phyloP scores from a whole-genome alignment of 2,888 invertebrate genomes.

The Encarsia formosa region DNA sequence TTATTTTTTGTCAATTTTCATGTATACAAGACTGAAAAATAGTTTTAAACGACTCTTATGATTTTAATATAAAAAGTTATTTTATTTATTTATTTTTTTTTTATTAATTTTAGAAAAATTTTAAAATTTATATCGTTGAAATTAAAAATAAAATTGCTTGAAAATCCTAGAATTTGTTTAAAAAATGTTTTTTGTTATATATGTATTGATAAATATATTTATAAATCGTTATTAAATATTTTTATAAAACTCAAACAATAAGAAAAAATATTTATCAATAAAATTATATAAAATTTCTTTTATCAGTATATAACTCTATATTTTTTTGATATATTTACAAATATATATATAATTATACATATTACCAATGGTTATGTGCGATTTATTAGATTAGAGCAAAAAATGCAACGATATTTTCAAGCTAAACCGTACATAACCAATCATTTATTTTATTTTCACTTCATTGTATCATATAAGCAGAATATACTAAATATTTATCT shows the following conservation, averaged over 20 bases:
- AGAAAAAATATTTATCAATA: conserved; percentile 8
- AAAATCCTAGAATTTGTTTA: conserved; percentile 1
- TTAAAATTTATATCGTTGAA: no score
- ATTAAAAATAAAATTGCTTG: no score
- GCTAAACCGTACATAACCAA: no score
- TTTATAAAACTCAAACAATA: conserved; percentile 16
- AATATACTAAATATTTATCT: conserved; percentile 16
- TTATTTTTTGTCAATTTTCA: conserved; percentile 1
- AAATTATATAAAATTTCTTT: conserved; percentile 1
- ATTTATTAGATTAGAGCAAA: conserved; percentile 8
- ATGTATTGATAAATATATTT: conserved; percentile 1
- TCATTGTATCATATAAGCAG: conserved; percentile 7
- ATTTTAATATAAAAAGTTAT: conserved; percentile 6
- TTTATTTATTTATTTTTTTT: conserved; percentile 2
- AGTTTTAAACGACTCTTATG: neutral
- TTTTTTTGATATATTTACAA: conserved; percentile 10
- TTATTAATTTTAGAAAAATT: conserved; percentile 1
- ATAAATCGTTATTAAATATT: neutral
- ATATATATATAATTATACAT: conserved; percentile 15
- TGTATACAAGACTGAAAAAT: conserved; percentile 3
- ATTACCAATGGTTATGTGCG: conserved; percentile 3
- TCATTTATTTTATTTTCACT: no score
- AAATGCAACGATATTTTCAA: no score
- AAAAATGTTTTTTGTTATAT: conserved; percentile 6
- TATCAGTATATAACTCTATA: conserved; percentile 3